Conservation (phyloP, 1,140 invertebrate genomes). For the Heliconius hermathena region DNA sequence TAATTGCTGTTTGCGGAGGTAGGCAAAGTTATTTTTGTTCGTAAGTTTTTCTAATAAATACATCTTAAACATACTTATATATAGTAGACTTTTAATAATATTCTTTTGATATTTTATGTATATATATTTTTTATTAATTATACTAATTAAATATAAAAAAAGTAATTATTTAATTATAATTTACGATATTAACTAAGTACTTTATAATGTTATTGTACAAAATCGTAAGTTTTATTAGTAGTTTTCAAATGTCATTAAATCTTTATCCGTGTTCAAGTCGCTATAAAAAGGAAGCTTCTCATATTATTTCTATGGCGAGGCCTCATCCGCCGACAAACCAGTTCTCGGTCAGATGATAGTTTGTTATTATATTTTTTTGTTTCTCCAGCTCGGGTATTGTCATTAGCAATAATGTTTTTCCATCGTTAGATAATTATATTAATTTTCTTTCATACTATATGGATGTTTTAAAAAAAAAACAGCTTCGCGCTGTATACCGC, state of each 20-base stretch:
- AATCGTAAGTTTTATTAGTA: background rate
- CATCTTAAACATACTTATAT: background rate
- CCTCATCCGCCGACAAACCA: slow-evolving; percentile 61
- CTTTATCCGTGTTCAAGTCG: slow-evolving; percentile 46
- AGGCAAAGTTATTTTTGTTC: slow-evolving; percentile 59
- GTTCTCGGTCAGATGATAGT: slow-evolving; percentile 69
- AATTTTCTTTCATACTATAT: background rate
- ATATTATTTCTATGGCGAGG: slow-evolving; percentile 58
- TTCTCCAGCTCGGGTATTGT: slow-evolving; percentile 21
- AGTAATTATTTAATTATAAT: too few relatives aligned
- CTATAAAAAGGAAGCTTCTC: slow-evolving; percentile 61
- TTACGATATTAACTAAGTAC: background rate
- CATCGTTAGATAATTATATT: background rate
- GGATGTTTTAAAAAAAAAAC: too few relatives aligned
- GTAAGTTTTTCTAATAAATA: background rate
- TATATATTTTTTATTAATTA: too few relatives aligned
- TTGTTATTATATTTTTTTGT: slow-evolving; percentile 67
- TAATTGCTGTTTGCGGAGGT: slow-evolving; percentile 74
- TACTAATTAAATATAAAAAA: too few relatives aligned
- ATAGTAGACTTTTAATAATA: background rate
- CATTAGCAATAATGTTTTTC: slow-evolving; percentile 26
- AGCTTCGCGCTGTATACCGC: too few relatives aligned
- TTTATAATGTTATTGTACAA: slow-evolving; percentile 7
- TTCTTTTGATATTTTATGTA: too few relatives aligned
- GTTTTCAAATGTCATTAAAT: slow-evolving; percentile 35